Conservation (phyloP, 2,113 vertebrate species). For the Myotis davidii region DNA sequence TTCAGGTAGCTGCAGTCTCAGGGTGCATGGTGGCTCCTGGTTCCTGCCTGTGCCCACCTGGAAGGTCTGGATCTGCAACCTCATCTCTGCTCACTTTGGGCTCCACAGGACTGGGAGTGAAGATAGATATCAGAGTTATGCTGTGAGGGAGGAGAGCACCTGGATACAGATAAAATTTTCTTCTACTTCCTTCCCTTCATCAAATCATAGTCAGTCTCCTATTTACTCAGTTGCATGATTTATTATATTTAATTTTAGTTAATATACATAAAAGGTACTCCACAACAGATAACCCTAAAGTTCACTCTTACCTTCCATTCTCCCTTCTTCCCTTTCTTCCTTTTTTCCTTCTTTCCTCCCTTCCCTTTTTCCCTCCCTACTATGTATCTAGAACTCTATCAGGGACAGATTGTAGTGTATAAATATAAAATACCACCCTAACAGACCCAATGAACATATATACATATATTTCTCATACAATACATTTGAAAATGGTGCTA, state of each 20-base stretch:
- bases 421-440: background rate
- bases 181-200: background rate
- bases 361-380: background rate
- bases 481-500: conserved; percentile 60
- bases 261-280: background rate
- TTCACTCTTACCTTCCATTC: background rate
- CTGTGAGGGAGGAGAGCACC: fast-evolving
- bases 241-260: background rate
- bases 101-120: background rate
- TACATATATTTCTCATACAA: conserved; percentile 40
- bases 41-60: background rate
- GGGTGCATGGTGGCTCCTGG: fast-evolving
- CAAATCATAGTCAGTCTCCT: background rate
- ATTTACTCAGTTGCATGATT: background rate
- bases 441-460: background rate
- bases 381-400: background rate
- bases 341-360: background rate
- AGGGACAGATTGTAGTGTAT: background rate
- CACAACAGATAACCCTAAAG: background rate
- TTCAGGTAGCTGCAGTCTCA: background rate
- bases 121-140: background rate
- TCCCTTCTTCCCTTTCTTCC: background rate
- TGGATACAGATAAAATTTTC: background rate
- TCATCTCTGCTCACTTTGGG: background rate
- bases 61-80: background rate